Evolutionary conservation across 2,797 vertebrate species (phyloP).

Genomic region (Hydrocynus forskahlii): DNA sequence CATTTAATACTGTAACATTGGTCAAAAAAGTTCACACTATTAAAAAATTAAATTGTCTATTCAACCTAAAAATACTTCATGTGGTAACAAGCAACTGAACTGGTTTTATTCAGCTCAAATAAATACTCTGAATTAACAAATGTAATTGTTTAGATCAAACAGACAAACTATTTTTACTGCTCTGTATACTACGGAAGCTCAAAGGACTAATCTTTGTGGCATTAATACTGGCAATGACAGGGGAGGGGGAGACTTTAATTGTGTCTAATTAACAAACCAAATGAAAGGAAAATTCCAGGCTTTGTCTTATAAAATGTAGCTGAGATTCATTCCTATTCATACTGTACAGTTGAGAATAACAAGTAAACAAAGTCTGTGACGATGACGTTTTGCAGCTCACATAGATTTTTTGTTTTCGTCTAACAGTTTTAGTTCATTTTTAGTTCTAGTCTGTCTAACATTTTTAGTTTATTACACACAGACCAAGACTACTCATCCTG

Average conservation of each 20-base stretch:
- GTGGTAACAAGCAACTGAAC: no score
- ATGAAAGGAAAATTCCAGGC: not conserved
- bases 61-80: no score
- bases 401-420: not conserved
- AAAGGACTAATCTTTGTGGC: not conserved
- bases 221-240: no score
- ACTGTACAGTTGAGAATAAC: not conserved
- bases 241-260: not conserved
- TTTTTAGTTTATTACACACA: not conserved
- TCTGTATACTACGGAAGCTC: not conserved
- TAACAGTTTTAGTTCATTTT: no score
- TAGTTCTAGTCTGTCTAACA: no score
- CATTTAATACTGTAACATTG: not conserved
- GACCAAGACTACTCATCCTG: not conserved
- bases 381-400: not conserved
- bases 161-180: no score
- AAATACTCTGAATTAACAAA: no score
- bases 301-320: not conserved
- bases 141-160: no score
- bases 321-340: not conserved
- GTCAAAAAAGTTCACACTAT: no score
- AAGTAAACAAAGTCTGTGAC: constrained; percentile 21
- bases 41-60: no score
- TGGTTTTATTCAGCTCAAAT: no score
- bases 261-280: not conserved